Evolutionary conservation across 1,140 invertebrate genomes (phyloP), one percentile per base, ranked within the genome.

Genomic region (Tigriopus japonicus): DNA sequence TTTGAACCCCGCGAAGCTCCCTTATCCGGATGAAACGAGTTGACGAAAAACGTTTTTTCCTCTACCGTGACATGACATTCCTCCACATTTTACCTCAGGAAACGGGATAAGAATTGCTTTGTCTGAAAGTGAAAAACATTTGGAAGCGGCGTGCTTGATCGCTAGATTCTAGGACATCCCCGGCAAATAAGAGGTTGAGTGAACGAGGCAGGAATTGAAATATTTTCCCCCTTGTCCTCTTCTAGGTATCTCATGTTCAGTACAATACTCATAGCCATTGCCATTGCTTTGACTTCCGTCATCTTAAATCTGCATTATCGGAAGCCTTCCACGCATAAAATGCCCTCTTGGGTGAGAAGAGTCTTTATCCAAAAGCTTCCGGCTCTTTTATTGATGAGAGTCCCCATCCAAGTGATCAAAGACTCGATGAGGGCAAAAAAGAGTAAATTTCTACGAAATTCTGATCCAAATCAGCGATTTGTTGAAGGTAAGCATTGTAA

Each of bases 271-370:
- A 94, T 99, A 1, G 93, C 86, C 0, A 72, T 97, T 9, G 98
- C 93, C 19, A 94, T 98, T 43, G 82, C 96, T 15, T 86, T 97
- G 64, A 98, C 96, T 19, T 97, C 98, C 65, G 82, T 95, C 60
- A 93, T 98, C 66, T 75, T 99, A 23, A 98, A 99, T 71, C 86
- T 99, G n/a, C 95, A 99, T 71, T 98, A 97, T 70, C 85, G 96
- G 1, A 96, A 96, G 68, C 94, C 96, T 1, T 91, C 90, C 64
- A 98, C 95, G 0, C 94, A 99, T 71, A 86, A 87, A 72, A 95
- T 97, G 87, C 81, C 86, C 0, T 85, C 85, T 0, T 93, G 89
- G 87, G 83, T 93, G 7, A 75, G 87, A 53, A 80, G 78, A 62
- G 80, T 94, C 63, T 95, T 96, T 71, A 88, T 91, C 66, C 80